Evolutionary conservation across 2,888 invertebrate genomes (phyloP).

Genomic region (Lathronympha strigana): DNA sequence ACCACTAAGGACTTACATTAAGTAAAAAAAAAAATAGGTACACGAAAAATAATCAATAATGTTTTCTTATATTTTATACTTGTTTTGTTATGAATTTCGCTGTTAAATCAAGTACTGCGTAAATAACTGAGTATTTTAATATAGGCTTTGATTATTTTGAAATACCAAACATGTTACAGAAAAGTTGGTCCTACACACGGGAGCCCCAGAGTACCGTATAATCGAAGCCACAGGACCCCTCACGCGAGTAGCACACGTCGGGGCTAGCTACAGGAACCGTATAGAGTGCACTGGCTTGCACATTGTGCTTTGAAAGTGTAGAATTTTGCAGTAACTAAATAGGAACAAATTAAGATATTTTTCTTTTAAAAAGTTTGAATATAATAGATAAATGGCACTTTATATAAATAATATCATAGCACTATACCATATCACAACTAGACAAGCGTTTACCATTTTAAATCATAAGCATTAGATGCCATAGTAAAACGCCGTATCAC

Average conservation of each 20-base stretch:
- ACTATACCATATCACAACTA: neutral
- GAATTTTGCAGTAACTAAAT: neutral
- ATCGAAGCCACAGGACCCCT: conserved; percentile 66
- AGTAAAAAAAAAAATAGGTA: too few relatives aligned
- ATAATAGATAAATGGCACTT: too few relatives aligned
- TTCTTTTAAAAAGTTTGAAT: too few relatives aligned
- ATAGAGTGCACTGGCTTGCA: conserved; percentile 29
- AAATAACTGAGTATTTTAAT: too few relatives aligned
- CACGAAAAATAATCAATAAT: too few relatives aligned
- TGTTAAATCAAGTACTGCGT: too few relatives aligned
- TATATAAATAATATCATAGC: neutral
- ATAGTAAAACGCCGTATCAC: neutral
- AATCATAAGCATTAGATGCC: neutral
- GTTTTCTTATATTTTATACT: too few relatives aligned
- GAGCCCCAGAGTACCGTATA: conserved; percentile 57
- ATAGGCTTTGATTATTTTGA: too few relatives aligned
- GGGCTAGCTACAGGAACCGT: conserved; percentile 22
- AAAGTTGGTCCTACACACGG: conserved; percentile 42
- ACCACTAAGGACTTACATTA: too few relatives aligned
- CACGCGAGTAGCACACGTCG: conserved; percentile 40
- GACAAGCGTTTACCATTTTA: too few relatives aligned
- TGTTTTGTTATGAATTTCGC: too few relatives aligned
- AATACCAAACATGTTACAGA: neutral
- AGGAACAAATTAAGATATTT: neutral
- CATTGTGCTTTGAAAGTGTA: neutral